Evolutionary conservation across 2,113 vertebrate genomes (phyloP).

Genomic region (Sinosuthora webbiana): DNA sequence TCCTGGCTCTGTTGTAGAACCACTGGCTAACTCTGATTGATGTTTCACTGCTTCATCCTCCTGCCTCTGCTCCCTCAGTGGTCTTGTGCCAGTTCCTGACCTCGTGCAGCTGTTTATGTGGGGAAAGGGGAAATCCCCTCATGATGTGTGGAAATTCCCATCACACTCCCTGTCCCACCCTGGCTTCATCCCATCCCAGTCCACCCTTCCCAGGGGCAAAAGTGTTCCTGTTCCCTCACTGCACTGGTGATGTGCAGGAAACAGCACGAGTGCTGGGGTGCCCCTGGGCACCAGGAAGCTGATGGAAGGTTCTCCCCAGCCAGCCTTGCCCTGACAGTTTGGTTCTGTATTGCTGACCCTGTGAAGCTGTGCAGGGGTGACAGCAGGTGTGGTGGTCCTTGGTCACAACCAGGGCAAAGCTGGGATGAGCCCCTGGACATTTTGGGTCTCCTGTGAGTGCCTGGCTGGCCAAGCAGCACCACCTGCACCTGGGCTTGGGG

Average conservation of each 20-base stretch:
- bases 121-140: not conserved
- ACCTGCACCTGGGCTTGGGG: not conserved
- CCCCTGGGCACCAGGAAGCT: not conserved
- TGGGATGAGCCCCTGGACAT: not conserved
- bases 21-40: not conserved
- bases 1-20: not conserved
- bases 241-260: fast-evolving
- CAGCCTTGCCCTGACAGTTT: not conserved
- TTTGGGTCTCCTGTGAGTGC: not conserved
- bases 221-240: not conserved
- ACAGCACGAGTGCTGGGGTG: fast-evolving
- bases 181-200: not conserved
- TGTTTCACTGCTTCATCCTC: not conserved
- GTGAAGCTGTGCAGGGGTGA: fast-evolving
- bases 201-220: not conserved
- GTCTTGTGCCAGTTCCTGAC: not conserved
- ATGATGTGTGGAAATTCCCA: fast-evolving
- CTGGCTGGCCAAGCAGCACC: not conserved
- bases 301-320: not conserved
- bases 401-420: fast-evolving
- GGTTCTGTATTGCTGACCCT: not conserved
- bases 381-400: not conserved
- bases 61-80: not conserved
- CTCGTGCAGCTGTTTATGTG: not conserved
- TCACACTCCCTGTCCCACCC: not conserved